Conservation (phyloP, 2,113 vertebrate species). For the Sander lucioperca region DNA sequence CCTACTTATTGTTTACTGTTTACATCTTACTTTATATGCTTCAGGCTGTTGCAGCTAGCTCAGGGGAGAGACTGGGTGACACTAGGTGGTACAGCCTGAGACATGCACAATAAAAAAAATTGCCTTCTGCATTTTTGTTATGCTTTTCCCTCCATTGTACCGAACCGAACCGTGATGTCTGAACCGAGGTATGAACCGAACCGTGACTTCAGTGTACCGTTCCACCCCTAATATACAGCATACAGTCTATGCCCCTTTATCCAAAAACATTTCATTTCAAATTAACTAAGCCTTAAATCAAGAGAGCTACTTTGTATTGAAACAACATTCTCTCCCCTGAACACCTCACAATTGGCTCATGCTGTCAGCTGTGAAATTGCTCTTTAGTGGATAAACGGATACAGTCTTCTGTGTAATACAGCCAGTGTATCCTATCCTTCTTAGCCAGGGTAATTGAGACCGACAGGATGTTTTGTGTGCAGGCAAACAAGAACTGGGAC, state of each 20-base stretch:
- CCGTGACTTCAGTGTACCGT: too few relatives aligned
- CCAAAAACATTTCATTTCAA: conserved; percentile 26
- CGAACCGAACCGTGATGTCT: too few relatives aligned
- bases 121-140: too few relatives aligned
- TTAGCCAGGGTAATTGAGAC: conserved; percentile 33
- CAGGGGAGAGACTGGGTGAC: too few relatives aligned
- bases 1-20: too few relatives aligned
- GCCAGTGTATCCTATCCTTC: conserved; percentile 25
- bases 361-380: conserved; percentile 66
- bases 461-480: conserved; percentile 32
- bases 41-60: too few relatives aligned
- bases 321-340: conserved; percentile 20
- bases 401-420: conserved; percentile 48
- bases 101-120: too few relatives aligned
- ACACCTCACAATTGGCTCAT: conserved; percentile 49
- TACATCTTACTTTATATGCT: too few relatives aligned
- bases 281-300: conserved; percentile 12
- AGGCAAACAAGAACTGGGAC: conserved; percentile 33
- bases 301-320: conserved; percentile 32
- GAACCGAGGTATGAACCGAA: too few relatives aligned
- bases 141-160: too few relatives aligned
- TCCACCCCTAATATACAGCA: too few relatives aligned
- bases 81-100: too few relatives aligned
- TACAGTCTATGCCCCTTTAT: conserved; percentile 8
- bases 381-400: conserved; percentile 49